These are phyloP conservation scores for Orussus abietinus DNA, from an alignment of 1,140 invertebrate species.

Conservation along the genomic window DNA sequence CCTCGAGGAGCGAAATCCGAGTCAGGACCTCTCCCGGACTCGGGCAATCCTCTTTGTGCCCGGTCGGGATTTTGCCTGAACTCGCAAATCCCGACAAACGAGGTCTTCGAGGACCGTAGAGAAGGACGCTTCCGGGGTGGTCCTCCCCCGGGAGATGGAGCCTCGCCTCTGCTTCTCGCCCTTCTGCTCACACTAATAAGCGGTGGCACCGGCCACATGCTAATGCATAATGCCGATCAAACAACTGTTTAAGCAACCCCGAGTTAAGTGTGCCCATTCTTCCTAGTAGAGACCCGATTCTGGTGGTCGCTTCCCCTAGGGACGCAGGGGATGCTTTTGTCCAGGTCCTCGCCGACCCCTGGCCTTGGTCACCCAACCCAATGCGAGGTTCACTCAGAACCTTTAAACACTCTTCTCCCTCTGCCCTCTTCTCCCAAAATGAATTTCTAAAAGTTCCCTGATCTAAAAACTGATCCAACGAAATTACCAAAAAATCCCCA, in stretches of 20 bases:
- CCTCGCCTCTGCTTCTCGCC: no score
- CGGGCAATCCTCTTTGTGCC: constrained; percentile 8
- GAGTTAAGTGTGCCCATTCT: constrained; percentile 51
- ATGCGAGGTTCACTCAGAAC: background rate
- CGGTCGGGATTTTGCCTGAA: background rate
- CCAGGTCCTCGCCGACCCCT: constrained; percentile 19
- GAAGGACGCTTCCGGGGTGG: no score
- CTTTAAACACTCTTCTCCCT: background rate
- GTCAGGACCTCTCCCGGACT: constrained; percentile 3
- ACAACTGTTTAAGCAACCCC: constrained; percentile 50
- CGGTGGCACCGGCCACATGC: constrained; percentile 50
- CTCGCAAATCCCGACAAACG: constrained; percentile 5
- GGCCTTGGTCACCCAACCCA: no score
- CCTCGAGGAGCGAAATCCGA: constrained; percentile 3
- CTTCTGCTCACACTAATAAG: constrained; percentile 36
- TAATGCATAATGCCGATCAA: constrained; percentile 52
- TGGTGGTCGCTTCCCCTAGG: background rate
- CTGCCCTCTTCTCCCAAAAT: no score
- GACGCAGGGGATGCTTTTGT: constrained; percentile 14
- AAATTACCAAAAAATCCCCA: no score
- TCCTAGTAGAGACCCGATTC: constrained; percentile 13
- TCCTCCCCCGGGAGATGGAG: no score
- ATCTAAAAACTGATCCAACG: no score
- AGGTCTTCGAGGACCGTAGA: no score
- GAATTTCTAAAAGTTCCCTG: no score